Conservation (phyloP, 2,113 vertebrate species). For the Rhizomys pruinosus region DNA sequence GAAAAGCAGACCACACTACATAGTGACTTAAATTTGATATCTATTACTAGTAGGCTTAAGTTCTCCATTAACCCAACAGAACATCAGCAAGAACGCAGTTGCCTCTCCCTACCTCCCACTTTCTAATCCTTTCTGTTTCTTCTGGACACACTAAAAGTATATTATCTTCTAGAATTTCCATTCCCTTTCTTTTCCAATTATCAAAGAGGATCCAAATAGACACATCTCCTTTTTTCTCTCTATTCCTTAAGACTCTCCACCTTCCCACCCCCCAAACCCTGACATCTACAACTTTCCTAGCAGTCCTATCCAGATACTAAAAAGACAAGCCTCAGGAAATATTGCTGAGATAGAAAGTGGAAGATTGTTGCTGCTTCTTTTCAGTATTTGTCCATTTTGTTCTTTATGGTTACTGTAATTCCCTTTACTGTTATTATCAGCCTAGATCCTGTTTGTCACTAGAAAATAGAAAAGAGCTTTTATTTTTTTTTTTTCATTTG, state of each 20-base stretch:
- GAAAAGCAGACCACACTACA: neutral
- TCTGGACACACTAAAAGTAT: neutral
- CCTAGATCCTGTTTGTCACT: conserved; percentile 33
- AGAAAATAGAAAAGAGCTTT: conserved; percentile 57
- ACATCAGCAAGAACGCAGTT: neutral
- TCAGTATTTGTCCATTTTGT: conserved; percentile 33
- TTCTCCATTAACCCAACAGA: neutral
- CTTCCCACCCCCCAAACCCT: neutral
- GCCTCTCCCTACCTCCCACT: neutral
- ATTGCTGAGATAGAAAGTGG: neutral
- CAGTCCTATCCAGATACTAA: conserved; percentile 13
- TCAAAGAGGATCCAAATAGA: neutral
- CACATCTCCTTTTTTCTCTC: neutral
- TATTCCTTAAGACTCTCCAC: neutral
- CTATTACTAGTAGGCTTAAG: conserved; percentile 4
- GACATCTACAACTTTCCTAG: neutral
- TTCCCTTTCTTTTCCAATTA: conserved; percentile 35
- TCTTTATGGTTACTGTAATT: conserved; percentile 1
- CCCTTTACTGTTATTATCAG: conserved; percentile 8
- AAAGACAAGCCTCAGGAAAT: conserved; percentile 18
- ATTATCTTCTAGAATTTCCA: conserved; percentile 27
- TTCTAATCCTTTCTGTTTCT: conserved; percentile 29
- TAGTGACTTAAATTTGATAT: conserved; percentile 1
- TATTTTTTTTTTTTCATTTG: conserved; percentile 21
- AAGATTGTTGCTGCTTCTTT: conserved; percentile 48